phyloP scores from a whole-genome alignment of 2,797 vertebrate species.

The Enteromius anoplus region DNA sequence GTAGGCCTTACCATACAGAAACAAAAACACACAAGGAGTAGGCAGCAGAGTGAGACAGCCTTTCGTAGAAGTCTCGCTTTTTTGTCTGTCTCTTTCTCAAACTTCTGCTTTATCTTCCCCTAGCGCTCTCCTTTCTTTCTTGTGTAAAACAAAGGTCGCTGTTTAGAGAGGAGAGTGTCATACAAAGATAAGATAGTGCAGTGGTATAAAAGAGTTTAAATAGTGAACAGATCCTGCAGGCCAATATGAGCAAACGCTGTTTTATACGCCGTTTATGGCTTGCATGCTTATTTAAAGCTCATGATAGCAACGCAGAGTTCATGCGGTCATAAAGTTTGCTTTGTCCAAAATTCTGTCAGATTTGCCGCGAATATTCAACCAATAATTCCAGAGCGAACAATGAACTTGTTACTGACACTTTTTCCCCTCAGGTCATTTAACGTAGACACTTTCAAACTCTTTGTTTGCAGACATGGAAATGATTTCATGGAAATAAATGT shows the following conservation, averaged over 20 bases:
- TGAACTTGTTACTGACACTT: constrained; percentile 16
- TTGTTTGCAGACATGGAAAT: constrained; percentile 18
- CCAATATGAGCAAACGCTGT: constrained; percentile 2
- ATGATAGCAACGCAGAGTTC: background rate
- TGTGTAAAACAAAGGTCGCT: constrained; percentile 68
- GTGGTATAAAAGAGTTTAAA: constrained; percentile 29
- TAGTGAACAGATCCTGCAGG: background rate
- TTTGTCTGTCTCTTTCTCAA: constrained; percentile 23
- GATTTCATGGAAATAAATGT: constrained; percentile 1
- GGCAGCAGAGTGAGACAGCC: constrained; percentile 44
- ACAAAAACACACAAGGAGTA: constrained; percentile 32
- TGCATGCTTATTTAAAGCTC: constrained; percentile 1
- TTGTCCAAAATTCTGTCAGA: background rate
- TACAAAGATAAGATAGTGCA: constrained; percentile 69
- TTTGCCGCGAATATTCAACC: background rate
- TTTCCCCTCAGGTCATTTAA: background rate
- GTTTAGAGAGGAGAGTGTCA: constrained; percentile 66
- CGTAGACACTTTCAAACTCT: background rate
- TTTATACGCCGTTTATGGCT: constrained; percentile 18
- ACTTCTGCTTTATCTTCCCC: constrained; percentile 43
- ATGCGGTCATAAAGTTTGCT: background rate
- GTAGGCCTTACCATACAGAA: constrained; percentile 17
- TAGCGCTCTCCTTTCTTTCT: constrained; percentile 36
- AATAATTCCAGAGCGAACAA: constrained; percentile 10
- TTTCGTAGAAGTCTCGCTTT: constrained; percentile 15